Conservation (phyloP, 2,113 vertebrate genomes). For the Brachypodius melanocephalos region DNA sequence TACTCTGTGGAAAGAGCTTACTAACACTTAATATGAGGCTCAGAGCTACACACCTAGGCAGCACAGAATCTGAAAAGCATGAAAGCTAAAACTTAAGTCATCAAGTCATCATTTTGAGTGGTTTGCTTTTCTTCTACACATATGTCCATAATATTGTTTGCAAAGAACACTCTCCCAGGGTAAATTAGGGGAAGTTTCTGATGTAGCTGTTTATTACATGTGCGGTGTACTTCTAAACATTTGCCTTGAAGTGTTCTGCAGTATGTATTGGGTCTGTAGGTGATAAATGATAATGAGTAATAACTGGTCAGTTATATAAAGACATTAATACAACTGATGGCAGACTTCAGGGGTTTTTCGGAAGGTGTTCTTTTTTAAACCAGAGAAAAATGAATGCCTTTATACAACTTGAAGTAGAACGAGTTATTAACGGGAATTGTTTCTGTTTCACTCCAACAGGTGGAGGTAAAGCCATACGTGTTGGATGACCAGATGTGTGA, state of each 20-base stretch:
- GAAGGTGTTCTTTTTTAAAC: not conserved
- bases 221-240: not conserved
- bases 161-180: not conserved
- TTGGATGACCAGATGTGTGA: slow-evolving; percentile 98
- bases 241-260: not conserved
- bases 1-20: not conserved
- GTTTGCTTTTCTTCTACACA: not conserved
- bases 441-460: slow-evolving; percentile 67
- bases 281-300: not conserved
- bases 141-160: not conserved
- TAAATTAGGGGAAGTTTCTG: not conserved
- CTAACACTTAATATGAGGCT: not conserved
- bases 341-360: fast-evolving
- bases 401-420: not conserved
- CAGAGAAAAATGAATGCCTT: not conserved
- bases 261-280: not conserved
- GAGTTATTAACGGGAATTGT: not conserved
- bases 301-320: not conserved
- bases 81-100: not conserved
- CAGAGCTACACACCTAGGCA: not conserved
- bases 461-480: slow-evolving; percentile 98
- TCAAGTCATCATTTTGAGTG: not conserved
- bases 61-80: not conserved
- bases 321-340: fast-evolving
- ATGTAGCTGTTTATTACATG: not conserved